Conservation (phyloP, 2,113 vertebrate species). For the Calyptommatus sinebrachiatus region DNA sequence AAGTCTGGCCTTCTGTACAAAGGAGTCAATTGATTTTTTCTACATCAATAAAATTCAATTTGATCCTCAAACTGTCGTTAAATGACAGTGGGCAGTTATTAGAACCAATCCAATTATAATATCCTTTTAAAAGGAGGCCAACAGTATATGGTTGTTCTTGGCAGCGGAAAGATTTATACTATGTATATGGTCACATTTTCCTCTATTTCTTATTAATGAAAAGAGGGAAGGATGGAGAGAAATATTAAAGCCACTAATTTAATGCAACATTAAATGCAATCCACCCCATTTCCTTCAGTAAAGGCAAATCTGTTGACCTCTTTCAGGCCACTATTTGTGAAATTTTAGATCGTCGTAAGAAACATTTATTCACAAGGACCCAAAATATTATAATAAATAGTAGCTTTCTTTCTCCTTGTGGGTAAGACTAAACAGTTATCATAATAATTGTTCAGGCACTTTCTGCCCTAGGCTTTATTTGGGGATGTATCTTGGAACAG, state of each 20-base stretch:
- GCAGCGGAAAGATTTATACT: constrained; percentile 28
- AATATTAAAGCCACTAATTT: constrained; percentile 45
- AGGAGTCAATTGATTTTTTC: constrained; percentile 34
- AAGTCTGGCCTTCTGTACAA: constrained; percentile 26
- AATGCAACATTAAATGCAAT: constrained; percentile 38
- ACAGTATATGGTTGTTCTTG: constrained; percentile 30
- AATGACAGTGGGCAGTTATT: constrained; percentile 39
- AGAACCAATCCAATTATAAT: constrained; percentile 23
- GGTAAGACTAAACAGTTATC: not conserved
- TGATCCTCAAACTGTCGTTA: constrained; percentile 22
- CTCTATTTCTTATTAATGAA: constrained; percentile 34
- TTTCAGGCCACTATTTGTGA: constrained; percentile 10
- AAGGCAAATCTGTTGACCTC: constrained; percentile 42
- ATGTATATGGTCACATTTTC: constrained; percentile 20
- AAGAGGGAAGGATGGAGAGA: constrained; percentile 3
- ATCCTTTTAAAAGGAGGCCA: constrained; percentile 11
- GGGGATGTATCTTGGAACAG: too few species aligned
- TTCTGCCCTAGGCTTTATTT: too few species aligned
- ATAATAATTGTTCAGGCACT: not conserved
- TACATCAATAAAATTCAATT: constrained; percentile 11
- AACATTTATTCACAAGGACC: constrained; percentile 6
- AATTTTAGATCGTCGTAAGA: constrained; percentile 1
- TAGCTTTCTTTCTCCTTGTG: not conserved
- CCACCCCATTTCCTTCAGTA: constrained; percentile 36
- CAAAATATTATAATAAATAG: too few species aligned